Evolutionary conservation across 2,888 invertebrate species (phyloP), one percentile per base, ranked within the genome.

Genomic region (Nephrotoma guestfalica): DNA sequence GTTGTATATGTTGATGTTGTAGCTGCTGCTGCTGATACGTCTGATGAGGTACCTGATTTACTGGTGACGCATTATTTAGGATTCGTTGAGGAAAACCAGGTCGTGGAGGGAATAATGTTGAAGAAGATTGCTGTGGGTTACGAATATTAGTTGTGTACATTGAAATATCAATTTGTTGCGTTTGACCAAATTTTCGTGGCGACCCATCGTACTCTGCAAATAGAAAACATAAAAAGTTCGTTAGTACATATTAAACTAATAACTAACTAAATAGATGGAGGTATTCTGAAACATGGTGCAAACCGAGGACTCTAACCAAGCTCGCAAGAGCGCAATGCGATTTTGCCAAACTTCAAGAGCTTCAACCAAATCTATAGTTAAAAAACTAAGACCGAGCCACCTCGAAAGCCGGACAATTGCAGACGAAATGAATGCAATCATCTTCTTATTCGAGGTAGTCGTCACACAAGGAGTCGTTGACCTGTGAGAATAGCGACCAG

Each of bases 11-110:
- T 43, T 47, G 86, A 87, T 88, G 87, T 87, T 86, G 87, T 85
- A 86, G 87, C 87, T 88, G 88, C 87, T 87, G 88, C 88, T 86
- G 89, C 87, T 84, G 71, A 71, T 71, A 71, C 9, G 6, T 9
- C 30, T 71, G 71, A 71, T 71, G 71, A 9, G 71, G 13, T 30
- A 9, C 30, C 13, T 71, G 71, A 2, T 6, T 71, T 30, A 30
- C 71, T 9, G 71, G 71, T 71, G 71, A 71, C 9, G 84, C n/a
- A 84, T 41, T 84, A 84, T 84, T 84, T 15, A 84, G 9, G 6
- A 84, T 42, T n/a, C 84, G n/a, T 84, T 97, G 96, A 85, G 97
- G 97, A 92, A 97, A 97, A 6, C 97, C 97, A 51, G 97, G 97
- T 88, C 97, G 93, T 45, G 96, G 96, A 87, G 96, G 94, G 89